Evolutionary conservation across 2,888 invertebrate genomes (phyloP), one percentile per base, ranked within the genome.

Genomic region (Pyrrhia umbra): DNA sequence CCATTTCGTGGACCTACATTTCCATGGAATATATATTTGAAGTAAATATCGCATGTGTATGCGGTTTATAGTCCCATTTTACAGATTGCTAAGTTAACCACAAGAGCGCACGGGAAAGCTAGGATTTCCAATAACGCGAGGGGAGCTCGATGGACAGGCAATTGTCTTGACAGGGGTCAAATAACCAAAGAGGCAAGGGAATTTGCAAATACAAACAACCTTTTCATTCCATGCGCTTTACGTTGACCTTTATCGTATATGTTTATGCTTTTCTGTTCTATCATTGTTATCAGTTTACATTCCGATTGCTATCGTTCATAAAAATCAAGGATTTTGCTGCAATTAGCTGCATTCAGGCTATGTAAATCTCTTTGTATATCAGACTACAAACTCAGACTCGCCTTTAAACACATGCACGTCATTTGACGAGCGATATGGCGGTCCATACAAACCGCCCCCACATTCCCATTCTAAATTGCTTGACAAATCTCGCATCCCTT

Each of bases 131-230:
- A 90, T 89, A 88, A 85, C 72, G 80, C 77, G 55, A 85, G 89
- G 90, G 91, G 88, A 87, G 81, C 84, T 80, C 88, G 89, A 91
- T 90, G 85, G 84, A 82, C 85, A 81, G 69, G 82, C 85, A 83
- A 85, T 90, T 86, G 85, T 88, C 85, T 87, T 88, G 91, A 89
- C 91, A 89, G 89, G 90, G 91, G 91, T 91, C 88, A 90, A 91
- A 88, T 88, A 88, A 87, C 85, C 79, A 84, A 85, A 83, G 83
- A 81, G 80, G 79, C 70, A 76, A 81, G 83, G 83, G 79, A 77
- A 58, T 72, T 62, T 65, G 68, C 70, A 81, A 65, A 78, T 77
- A 59, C 68, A 74, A 73, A 69, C 64, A 73, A 58, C 70, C 57
- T 71, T 73, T 79, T 52, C 63, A 45, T 74, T 61, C 68, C 56